phyloP scores from a whole-genome alignment of 1,140 invertebrate species.

The Pogonognathellus flavescens region DNA sequence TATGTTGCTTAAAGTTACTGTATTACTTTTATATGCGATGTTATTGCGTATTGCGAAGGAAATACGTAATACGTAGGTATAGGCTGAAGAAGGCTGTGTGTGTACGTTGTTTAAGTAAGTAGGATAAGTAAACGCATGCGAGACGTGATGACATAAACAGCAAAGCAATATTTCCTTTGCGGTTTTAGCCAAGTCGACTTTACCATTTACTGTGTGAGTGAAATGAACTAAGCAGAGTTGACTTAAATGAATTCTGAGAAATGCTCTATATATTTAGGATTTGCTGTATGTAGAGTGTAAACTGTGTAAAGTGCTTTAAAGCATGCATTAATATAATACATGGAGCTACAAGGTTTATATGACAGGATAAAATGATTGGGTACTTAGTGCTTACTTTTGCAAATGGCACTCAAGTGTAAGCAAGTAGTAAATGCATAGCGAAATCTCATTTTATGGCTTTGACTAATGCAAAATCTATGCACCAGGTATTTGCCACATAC shows the following conservation, averaged over 20 bases:
- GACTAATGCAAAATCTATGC: neutral
- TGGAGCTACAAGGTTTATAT: too few relatives aligned
- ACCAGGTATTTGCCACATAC: neutral
- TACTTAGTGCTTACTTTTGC: neutral
- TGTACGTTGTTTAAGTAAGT: too few relatives aligned
- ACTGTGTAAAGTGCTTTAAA: too few relatives aligned
- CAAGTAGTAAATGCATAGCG: neutral
- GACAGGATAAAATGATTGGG: too few relatives aligned
- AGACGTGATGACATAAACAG: conserved; percentile 1
- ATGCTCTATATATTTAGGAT: neutral
- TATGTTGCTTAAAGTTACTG: conserved; percentile 21
- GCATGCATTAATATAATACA: too few relatives aligned
- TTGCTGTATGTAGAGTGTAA: too few relatives aligned
- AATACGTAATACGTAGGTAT: too few relatives aligned
- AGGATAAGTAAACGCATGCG: conserved; percentile 2
- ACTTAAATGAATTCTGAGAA: neutral
- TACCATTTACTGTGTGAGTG: too few relatives aligned
- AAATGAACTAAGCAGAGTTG: conserved; percentile 1
- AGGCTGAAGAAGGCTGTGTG: too few relatives aligned
- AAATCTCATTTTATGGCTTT: neutral
- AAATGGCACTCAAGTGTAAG: neutral
- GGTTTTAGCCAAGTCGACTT: neutral
- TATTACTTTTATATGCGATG: too few relatives aligned
- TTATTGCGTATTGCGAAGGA: too few relatives aligned
- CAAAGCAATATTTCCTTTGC: conserved; percentile 16